Conservation (phyloP, 2,888 invertebrate species). For the Harpalus rubripes region DNA sequence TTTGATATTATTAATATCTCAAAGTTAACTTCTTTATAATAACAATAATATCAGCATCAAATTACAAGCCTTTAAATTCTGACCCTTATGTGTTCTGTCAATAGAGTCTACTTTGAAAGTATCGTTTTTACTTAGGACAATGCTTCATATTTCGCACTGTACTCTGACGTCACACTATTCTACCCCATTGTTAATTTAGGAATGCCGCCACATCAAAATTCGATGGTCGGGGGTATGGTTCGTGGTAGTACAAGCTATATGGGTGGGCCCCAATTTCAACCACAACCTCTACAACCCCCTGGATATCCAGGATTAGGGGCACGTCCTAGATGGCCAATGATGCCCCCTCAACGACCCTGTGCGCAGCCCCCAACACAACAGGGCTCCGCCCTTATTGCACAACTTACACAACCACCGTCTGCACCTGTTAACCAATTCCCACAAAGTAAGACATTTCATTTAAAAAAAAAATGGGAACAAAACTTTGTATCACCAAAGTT, state of each 20-base stretch:
- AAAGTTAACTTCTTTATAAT: no score
- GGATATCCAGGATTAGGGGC: constrained; percentile 62
- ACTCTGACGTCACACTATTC: no score
- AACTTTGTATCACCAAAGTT: no score
- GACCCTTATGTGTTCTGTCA: no score
- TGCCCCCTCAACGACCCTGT: constrained; percentile 79
- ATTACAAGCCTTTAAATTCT: no score
- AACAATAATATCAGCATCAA: no score
- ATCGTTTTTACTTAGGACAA: no score
- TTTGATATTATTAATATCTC: no score
- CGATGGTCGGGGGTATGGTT: constrained; percentile 70
- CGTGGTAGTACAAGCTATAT: constrained; percentile 56
- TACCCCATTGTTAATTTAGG: constrained; percentile 68
- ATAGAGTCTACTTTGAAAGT: no score
- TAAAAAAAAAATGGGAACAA: no score
- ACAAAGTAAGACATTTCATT: constrained; percentile 74
- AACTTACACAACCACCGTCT: constrained; percentile 80
- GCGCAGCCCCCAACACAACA: constrained; percentile 75
- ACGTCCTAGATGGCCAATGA: constrained; percentile 80
- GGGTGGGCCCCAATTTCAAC: constrained; percentile 62
- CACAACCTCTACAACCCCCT: constrained; percentile 57
- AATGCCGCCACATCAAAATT: constrained; percentile 70
- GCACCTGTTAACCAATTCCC: constrained; percentile 77
- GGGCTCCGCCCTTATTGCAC: constrained; percentile 81
- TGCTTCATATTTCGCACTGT: no score